phyloP scores from a whole-genome alignment of 2,113 vertebrate species.

The Datnioides undecimradiatus region DNA sequence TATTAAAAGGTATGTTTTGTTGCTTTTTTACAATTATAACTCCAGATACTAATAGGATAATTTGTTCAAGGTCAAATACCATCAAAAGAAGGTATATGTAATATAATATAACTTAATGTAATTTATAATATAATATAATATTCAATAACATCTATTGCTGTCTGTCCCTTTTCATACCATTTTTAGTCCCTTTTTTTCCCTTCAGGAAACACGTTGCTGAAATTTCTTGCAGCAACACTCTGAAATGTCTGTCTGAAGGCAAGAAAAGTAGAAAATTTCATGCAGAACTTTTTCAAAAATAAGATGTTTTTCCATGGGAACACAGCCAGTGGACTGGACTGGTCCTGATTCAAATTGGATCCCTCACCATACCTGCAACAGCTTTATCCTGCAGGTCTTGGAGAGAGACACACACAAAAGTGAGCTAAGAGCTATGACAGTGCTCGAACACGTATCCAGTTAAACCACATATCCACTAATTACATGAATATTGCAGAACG shows the following conservation, averaged over 20 bases:
- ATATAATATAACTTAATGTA: too few species aligned
- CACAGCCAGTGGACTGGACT: conserved; percentile 1
- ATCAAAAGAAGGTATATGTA: too few species aligned
- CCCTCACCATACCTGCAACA: background rate
- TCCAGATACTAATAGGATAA: too few species aligned
- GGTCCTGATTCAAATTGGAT: background rate
- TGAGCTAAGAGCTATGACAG: background rate
- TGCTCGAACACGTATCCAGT: conserved; percentile 6
- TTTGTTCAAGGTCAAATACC: too few species aligned
- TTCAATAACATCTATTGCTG: background rate
- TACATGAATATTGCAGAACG: conserved; percentile 37
- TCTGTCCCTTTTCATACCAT: background rate
- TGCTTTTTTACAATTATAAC: too few species aligned
- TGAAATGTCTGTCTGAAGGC: background rate
- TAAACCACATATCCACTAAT: conserved; percentile 27
- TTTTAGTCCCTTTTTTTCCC: too few species aligned
- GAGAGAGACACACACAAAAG: conserved; percentile 5
- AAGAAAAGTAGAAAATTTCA: background rate
- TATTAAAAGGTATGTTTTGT: too few species aligned
- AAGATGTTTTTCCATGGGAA: background rate
- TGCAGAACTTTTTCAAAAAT: background rate
- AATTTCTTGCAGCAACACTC: background rate
- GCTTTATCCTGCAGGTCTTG: conserved; percentile 5
- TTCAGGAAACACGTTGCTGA: background rate
- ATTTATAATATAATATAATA: too few species aligned